Evolutionary conservation across 2,113 vertebrate species (phyloP), one percentile per base, ranked within the genome.

Genomic region (Grus americana): DNA sequence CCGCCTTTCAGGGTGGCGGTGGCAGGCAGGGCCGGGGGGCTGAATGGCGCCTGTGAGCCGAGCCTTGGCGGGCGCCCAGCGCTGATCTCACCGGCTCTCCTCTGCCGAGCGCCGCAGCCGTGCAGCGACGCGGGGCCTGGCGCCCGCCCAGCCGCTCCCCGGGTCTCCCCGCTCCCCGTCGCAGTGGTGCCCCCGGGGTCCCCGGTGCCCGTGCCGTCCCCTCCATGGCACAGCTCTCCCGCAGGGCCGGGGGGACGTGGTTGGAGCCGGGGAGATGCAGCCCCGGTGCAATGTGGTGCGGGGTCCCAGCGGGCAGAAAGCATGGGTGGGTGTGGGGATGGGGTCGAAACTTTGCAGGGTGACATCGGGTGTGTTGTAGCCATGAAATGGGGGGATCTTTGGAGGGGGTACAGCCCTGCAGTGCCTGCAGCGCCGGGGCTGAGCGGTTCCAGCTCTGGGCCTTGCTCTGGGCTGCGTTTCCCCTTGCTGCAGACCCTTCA

Each of bases 1-100:
- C 30, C 1, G 27, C 91, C 88, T 93, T 95, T 95, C 80, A 94
- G 89, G 89, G 93, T 54, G 74, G 15, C 4, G 58, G 86, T 66
- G 91, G 75, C 90, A 70, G 61, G 29, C 78, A 5, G 88, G 93
- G 79, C 90, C 6, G 76, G 79, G 83, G 79, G 93, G 76, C 78
- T 97, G 95, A 97, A 97, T 96, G 95, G 95, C 9, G 73, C 89
- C 94, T 95, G 95, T 96, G 95, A 96, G 85, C 58, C 7, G 36
- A 72, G 89, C 65, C 40, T 97, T 97, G 96, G 96, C 95, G 81
- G 30, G 86, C 58, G 7, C 94, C 95, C 96, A 96, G 96, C 87
- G 40, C 93, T 95, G 96, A 95, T 95, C 95, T 95, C 96, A 94
- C 78, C 66, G 14, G 55, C 71, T 91, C 85, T 72, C 36, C 92